Evolutionary conservation across 1,140 invertebrate genomes (phyloP).

Genomic region (Samia ricini): DNA sequence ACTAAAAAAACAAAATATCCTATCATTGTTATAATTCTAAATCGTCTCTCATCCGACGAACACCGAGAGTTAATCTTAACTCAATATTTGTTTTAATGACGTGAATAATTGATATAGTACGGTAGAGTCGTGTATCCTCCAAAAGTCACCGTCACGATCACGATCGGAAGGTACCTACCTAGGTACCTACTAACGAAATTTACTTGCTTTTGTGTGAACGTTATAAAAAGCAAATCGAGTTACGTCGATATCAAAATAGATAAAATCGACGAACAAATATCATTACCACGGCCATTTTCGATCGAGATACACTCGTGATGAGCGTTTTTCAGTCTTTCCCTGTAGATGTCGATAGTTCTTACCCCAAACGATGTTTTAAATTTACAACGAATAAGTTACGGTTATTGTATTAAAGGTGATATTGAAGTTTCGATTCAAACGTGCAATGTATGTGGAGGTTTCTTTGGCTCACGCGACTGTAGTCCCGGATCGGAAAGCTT

Average conservation of each 20-base stretch:
- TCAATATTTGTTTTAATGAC: constrained; percentile 72
- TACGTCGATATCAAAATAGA: constrained; percentile 64
- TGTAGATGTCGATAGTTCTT: constrained; percentile 16
- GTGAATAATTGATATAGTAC: constrained; percentile 64
- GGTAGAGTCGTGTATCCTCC: constrained; percentile 22
- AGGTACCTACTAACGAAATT: constrained; percentile 76
- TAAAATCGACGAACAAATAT: constrained; percentile 73
- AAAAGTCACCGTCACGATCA: constrained; percentile 37
- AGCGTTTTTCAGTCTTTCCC: constrained; percentile 61
- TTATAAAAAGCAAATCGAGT: constrained; percentile 76
- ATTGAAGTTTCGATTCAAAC: background rate
- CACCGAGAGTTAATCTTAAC: constrained; percentile 51
- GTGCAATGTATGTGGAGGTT: constrained; percentile 26
- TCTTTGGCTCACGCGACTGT: background rate
- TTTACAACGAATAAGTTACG: constrained; percentile 25
- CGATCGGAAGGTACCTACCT: constrained; percentile 36
- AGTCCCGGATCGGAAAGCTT: background rate
- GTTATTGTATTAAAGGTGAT: background rate
- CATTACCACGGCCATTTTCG: constrained; percentile 71
- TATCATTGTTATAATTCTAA: background rate
- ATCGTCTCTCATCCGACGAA: background rate
- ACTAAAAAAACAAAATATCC: background rate
- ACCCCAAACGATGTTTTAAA: background rate
- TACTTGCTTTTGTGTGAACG: constrained; percentile 55
- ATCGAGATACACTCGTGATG: constrained; percentile 68